These are phyloP conservation scores for Anagyrus pseudococci DNA, from an alignment of 2,888 invertebrate genomes.

Conservation along the genomic window DNA sequence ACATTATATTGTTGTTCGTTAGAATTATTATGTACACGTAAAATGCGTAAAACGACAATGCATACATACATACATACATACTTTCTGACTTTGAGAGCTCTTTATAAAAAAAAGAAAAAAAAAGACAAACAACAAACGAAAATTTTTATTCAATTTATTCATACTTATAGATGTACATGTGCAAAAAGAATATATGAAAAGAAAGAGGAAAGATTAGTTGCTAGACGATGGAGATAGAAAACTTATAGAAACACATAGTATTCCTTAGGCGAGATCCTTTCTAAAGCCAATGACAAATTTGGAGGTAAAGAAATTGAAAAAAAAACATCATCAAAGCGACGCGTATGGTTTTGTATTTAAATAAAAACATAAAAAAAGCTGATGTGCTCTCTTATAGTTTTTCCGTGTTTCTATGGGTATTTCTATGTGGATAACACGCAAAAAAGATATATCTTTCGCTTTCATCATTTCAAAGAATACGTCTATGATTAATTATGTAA, in stretches of 20 bases:
- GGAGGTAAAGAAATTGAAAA: too few relatives aligned
- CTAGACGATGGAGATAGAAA: constrained; percentile 1
- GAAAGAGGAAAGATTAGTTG: constrained; percentile 1
- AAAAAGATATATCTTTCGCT: constrained; percentile 17
- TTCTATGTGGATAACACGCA: constrained; percentile 6
- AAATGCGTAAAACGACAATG: constrained; percentile 12
- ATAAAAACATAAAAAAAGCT: constrained; percentile 2
- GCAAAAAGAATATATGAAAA: not conserved
- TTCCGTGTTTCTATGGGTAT: constrained; percentile 29
- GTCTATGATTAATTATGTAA: constrained; percentile 4
- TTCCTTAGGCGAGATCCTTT: constrained; percentile 13
- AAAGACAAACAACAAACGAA: too few relatives aligned
- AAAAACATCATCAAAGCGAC: constrained; percentile 1
- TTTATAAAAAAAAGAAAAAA: constrained; percentile 22
- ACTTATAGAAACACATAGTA: constrained; percentile 26
- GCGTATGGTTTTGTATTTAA: constrained; percentile 27
- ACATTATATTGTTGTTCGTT: constrained; percentile 39
- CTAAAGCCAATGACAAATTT: not conserved
- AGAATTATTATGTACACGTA: constrained; percentile 31
- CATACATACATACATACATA: constrained; percentile 15
- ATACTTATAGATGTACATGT: constrained; percentile 14
- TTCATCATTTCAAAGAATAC: constrained; percentile 18
- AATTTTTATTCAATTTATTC: constrained; percentile 33
- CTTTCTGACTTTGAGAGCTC: constrained; percentile 28
- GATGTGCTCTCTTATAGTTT: constrained; percentile 22